These are phyloP conservation scores for Gobius niger DNA, from an alignment of 2,113 vertebrate species.

Conservation along the genomic window DNA sequence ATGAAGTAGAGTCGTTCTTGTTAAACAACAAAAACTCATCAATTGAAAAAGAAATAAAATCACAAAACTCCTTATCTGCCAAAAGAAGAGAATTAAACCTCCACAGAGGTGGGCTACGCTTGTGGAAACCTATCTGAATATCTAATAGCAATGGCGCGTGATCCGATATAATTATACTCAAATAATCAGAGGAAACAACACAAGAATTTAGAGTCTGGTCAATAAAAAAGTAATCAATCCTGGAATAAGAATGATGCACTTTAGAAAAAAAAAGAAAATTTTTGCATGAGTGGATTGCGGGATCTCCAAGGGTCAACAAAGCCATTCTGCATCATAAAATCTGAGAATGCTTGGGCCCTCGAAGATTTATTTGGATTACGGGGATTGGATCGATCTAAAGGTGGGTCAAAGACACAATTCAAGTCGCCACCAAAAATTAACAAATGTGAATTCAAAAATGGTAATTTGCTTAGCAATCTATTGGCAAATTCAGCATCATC, in stretches of 20 bases:
- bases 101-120: background rate
- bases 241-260: background rate
- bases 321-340: constrained; percentile 10
- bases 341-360: constrained; percentile 8
- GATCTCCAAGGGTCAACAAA: constrained; percentile 15
- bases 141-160: background rate
- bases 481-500: background rate
- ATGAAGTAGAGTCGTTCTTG: background rate
- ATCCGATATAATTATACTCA: background rate
- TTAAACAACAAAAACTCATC: background rate
- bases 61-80: background rate
- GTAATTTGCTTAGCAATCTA: background rate
- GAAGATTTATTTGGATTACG: background rate
- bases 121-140: background rate
- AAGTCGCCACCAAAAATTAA: accelerated
- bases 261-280: background rate
- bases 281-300: background rate
- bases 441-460: background rate
- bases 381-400: accelerated
- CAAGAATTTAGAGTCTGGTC: background rate
- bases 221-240: background rate
- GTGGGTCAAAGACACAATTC: constrained; percentile 11
- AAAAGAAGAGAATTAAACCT: constrained; percentile 2
- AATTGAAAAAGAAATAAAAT: constrained; percentile 3
- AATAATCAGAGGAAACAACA: constrained; percentile 1